Evolutionary conservation across 2,888 invertebrate genomes (phyloP).

Genomic region (Drosophila maculinotata): DNA sequence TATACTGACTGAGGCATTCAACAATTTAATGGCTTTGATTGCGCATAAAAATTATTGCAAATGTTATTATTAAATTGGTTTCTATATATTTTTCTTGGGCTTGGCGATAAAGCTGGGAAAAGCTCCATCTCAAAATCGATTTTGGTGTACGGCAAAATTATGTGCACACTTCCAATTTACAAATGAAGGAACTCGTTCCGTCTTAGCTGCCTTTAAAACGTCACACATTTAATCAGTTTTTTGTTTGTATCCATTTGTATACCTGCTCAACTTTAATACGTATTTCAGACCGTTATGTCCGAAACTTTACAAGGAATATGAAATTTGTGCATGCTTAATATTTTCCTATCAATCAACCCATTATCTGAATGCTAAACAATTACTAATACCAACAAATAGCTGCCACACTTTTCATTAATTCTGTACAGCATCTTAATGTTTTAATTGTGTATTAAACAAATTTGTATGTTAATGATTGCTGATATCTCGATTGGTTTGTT

Average conservation of each 20-base stretch:
- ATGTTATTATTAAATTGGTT: constrained; percentile 17
- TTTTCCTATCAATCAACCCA: too few species aligned
- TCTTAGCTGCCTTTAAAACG: constrained; percentile 45
- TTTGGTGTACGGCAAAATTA: constrained; percentile 27
- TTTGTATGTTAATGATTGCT: not conserved
- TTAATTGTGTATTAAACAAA: constrained; percentile 2
- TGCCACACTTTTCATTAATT: not conserved
- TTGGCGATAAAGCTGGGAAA: constrained; percentile 16
- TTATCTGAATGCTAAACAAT: too few species aligned
- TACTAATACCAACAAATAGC: too few species aligned
- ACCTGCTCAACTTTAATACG: not conserved
- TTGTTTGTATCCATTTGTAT: not conserved
- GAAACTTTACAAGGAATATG: constrained; percentile 14
- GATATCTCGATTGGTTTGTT: not conserved
- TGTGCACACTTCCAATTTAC: constrained; percentile 27
- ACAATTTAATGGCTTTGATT: constrained; percentile 44
- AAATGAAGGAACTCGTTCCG: constrained; percentile 56
- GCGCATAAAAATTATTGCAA: constrained; percentile 35
- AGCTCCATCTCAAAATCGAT: constrained; percentile 21
- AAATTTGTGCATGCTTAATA: too few species aligned
- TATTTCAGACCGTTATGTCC: constrained; percentile 23
- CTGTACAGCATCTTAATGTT: constrained; percentile 4
- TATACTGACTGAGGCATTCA: constrained; percentile 76
- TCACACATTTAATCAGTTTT: constrained; percentile 8
- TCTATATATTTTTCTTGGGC: constrained; percentile 12